phyloP scores from a whole-genome alignment of 1,140 invertebrate species.

The Penaeus japonicus region DNA sequence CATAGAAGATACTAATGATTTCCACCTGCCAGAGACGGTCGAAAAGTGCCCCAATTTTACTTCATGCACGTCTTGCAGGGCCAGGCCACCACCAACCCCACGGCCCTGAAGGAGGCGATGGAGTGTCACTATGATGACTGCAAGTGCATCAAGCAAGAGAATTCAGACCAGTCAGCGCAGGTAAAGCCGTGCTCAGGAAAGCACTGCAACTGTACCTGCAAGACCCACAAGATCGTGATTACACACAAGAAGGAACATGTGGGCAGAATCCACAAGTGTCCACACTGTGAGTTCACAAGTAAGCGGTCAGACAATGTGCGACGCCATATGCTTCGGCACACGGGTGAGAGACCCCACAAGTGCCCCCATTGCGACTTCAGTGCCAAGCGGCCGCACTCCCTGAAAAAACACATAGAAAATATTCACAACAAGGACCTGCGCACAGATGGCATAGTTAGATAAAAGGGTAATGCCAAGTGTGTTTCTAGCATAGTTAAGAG shows the following conservation, averaged over 20 bases:
- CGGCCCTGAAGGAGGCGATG: slow-evolving; percentile 40
- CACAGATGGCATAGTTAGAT: slow-evolving; percentile 43
- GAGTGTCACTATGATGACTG: slow-evolving; percentile 50
- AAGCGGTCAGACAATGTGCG: slow-evolving; percentile 48
- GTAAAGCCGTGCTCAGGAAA: slow-evolving; percentile 40
- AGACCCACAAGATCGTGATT: slow-evolving; percentile 50
- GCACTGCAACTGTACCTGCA: slow-evolving; percentile 49
- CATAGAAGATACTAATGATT: too few relatives aligned
- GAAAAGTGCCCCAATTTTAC: too few relatives aligned
- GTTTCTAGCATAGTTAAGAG: too few relatives aligned
- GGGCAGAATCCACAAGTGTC: slow-evolving; percentile 45
- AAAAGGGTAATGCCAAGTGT: background rate
- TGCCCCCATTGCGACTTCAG: slow-evolving; percentile 49
- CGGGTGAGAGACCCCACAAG: slow-evolving; percentile 47
- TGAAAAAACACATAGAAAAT: slow-evolving; percentile 52
- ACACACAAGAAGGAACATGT: slow-evolving; percentile 46
- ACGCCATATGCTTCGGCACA: slow-evolving; percentile 46
- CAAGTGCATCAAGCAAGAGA: slow-evolving; percentile 48
- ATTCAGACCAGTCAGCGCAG: background rate
- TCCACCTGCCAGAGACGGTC: too few relatives aligned
- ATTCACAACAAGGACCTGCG: slow-evolving; percentile 43
- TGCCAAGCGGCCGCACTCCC: slow-evolving; percentile 46
- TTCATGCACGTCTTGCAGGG: background rate
- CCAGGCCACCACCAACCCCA: slow-evolving; percentile 10
- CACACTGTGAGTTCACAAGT: slow-evolving; percentile 47